Evolutionary conservation across 2,888 invertebrate genomes (phyloP).

Genomic region (Plagodis pulveraria): DNA sequence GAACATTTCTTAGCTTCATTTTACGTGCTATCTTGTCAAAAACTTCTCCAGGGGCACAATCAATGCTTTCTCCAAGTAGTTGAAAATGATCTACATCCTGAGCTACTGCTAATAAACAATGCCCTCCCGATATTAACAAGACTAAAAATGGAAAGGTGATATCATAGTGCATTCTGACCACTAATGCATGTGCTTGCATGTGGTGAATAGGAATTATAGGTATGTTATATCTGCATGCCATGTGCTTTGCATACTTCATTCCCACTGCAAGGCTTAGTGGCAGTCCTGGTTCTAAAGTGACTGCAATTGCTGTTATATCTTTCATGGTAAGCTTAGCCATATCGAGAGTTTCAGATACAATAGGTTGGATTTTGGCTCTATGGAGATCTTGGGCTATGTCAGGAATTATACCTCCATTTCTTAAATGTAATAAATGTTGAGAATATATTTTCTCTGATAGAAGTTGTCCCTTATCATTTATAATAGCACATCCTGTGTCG

Average conservation of each 20-base stretch:
- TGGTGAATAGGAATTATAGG: slow-evolving; percentile 99
- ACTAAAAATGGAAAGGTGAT: slow-evolving; percentile 95
- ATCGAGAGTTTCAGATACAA: slow-evolving; percentile 88
- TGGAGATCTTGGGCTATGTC: slow-evolving; percentile 94
- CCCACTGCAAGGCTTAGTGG: slow-evolving; percentile 92
- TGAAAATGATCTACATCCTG: slow-evolving; percentile 90
- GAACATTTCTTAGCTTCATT: slow-evolving; percentile 91
- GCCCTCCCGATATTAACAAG: slow-evolving; percentile 96
- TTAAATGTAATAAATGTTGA: slow-evolving; percentile 90
- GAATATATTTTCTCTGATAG: slow-evolving; percentile 93
- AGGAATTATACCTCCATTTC: slow-evolving; percentile 96
- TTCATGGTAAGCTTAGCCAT: slow-evolving; percentile 85
- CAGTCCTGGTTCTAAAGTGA: slow-evolving; percentile 94
- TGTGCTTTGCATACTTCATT: slow-evolving; percentile 91
- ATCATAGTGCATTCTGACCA: slow-evolving; percentile 90
- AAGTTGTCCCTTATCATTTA: slow-evolving; percentile 89
- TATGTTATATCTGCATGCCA: slow-evolving; percentile 88
- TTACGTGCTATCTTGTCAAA: slow-evolving; percentile 96
- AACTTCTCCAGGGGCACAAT: slow-evolving; percentile 96
- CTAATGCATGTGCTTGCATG: slow-evolving; percentile 99
- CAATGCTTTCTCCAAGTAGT: slow-evolving; percentile 91
- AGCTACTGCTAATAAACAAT: slow-evolving; percentile 93
- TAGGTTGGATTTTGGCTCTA: slow-evolving; percentile 89
- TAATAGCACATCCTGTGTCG: slow-evolving; percentile 97
- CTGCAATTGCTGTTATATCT: slow-evolving; percentile 94